These are phyloP conservation scores for Masticophis lateralis DNA, from an alignment of 2,797 vertebrate species.

Conservation along the genomic window DNA sequence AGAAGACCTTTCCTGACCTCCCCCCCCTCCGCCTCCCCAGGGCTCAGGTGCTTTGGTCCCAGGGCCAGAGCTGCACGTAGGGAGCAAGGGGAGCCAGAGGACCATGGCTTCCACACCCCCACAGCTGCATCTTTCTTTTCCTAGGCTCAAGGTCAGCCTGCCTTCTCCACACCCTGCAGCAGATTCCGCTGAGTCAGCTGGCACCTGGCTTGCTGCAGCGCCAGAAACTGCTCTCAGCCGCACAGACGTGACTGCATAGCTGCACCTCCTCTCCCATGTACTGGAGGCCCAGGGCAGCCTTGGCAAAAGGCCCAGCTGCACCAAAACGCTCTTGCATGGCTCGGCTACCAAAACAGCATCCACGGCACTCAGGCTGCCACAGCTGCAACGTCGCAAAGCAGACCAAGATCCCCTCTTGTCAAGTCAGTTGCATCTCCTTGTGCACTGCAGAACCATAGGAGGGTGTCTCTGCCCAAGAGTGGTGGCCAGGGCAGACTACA, in stretches of 20 bases:
- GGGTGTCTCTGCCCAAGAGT: not conserved
- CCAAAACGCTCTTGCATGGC: accelerated
- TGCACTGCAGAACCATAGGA: not conserved
- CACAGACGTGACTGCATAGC: not conserved
- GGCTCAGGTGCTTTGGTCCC: not conserved
- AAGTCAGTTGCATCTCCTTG: not conserved
- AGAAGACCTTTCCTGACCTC: too few species aligned
- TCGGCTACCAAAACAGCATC: not conserved
- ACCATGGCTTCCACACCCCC: accelerated
- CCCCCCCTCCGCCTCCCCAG: too few species aligned
- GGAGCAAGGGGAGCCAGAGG: not conserved
- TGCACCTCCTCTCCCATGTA: not conserved
- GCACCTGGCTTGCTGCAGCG: not conserved
- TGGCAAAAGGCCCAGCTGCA: not conserved
- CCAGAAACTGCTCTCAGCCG: not conserved
- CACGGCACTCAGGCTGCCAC: not conserved
- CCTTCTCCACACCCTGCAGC: not conserved
- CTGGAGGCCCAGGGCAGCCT: not conserved
- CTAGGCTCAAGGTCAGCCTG: not conserved
- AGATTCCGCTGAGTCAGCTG: slow-evolving; percentile 13
- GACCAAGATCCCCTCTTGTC: not conserved
- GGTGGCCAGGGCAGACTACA: not conserved
- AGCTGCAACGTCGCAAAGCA: not conserved
- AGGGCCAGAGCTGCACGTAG: not conserved
- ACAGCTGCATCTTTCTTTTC: not conserved